These are phyloP conservation scores for Cephus rjabovi DNA, from an alignment of 2,888 invertebrate genomes.

Conservation along the genomic window DNA sequence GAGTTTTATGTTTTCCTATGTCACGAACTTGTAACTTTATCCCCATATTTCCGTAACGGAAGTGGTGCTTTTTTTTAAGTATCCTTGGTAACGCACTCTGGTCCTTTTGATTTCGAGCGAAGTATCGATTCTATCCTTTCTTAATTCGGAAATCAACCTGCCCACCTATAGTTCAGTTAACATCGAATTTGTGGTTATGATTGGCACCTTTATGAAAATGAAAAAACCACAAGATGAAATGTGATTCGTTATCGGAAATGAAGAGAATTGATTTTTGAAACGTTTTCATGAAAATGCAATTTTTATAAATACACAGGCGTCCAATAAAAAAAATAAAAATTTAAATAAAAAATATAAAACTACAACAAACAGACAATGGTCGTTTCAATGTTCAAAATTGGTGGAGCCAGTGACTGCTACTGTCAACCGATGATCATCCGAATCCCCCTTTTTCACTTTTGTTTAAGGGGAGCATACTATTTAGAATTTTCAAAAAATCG, in stretches of 20 bases:
- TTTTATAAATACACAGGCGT: not conserved
- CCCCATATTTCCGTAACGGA: slow-evolving; percentile 1
- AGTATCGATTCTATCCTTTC: not conserved
- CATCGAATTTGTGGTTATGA: not conserved
- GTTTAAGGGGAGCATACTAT: too few species aligned
- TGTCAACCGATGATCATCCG: not conserved
- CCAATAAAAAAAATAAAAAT: not conserved
- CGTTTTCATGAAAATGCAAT: not conserved
- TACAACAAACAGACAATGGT: not conserved
- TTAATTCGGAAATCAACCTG: not conserved
- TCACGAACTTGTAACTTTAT: not conserved
- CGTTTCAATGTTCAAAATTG: not conserved
- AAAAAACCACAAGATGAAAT: not conserved
- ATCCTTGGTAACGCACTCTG: not conserved
- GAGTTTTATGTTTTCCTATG: not conserved
- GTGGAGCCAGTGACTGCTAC: not conserved
- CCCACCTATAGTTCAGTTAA: not conserved
- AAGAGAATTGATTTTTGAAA: not conserved
- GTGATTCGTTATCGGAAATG: not conserved
- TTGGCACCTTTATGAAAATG: not conserved
- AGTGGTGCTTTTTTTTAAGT: not conserved
- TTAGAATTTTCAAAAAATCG: too few species aligned
- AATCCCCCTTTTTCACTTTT: not conserved
- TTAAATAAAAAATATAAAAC: not conserved
- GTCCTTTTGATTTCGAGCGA: not conserved